Base-by-base conservation (phyloP, 2,113 vertebrate genomes). In the Gracilinanus agilis region DNA sequence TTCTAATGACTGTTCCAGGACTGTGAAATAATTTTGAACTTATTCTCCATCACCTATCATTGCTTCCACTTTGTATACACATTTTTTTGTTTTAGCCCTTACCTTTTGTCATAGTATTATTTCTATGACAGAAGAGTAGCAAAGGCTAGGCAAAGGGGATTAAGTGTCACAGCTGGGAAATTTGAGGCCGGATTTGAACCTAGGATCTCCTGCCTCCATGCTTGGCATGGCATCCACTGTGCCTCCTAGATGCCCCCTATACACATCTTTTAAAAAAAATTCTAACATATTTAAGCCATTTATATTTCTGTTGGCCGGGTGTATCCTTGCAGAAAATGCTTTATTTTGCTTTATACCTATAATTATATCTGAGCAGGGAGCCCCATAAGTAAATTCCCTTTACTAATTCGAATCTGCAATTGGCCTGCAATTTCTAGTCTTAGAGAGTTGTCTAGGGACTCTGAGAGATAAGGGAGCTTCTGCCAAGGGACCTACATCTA, bases 401-500 rank as follows among this genome's bases (percentile, higher is more conserved):
- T 83, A 40, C n/a, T 83, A 40, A 83, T 83, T 23, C 5, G 23
- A 19, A 83, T n/a, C n/a, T 83, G n/a, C 67, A 83, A 21, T 83
- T 83, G 67, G 67, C n/a, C 67, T 40, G 67, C 16, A 40, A 83
- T 40, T 40, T 83, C 19, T 83, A 83, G 67, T 83, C 19, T 83
- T 40, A 40, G 0, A 83, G 67, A 75, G 0, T 75, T 40, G 67
- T 19, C 34, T 40, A 16, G n/a, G 67, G 24, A 56, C 29, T 54
- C 90, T 53, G 24, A 61, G 88, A 90, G 93, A 40, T 94, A 95
- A 95, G 24, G 34, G 34, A 40, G 19, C 23, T 83, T 16, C n/a
- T 19, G 49, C 49, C 49, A 49, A 83, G 67, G 34, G 67, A 40
- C n/a, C 67, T 40, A 83, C 67, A 83, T 7, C 19, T 6, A 40